These are phyloP conservation scores for Ectropis grisescens DNA, from an alignment of 1,140 invertebrate species.

Conservation along the genomic window DNA sequence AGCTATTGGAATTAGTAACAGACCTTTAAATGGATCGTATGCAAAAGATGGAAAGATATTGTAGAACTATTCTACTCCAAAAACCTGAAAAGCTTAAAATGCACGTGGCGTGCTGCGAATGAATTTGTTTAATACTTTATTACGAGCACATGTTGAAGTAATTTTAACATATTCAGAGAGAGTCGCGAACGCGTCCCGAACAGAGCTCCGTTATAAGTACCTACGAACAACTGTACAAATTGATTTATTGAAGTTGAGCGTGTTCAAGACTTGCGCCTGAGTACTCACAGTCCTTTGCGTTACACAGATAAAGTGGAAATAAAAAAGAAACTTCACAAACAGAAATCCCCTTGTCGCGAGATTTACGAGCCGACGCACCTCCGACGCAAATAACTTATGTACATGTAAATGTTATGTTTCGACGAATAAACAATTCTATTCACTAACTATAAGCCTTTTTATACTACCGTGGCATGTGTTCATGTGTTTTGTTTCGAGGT, in stretches of 20 bases:
- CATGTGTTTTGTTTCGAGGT: neutral
- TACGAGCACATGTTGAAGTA: too few relatives aligned
- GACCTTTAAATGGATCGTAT: too few relatives aligned
- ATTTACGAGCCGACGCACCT: conserved; percentile 64
- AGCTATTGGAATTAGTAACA: too few relatives aligned
- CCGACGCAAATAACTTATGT: conserved; percentile 44
- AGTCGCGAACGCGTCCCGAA: conserved; percentile 37
- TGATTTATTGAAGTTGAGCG: conserved; percentile 68
- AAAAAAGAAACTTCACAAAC: conserved; percentile 67
- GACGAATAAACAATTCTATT: conserved; percentile 4
- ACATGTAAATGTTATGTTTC: conserved; percentile 59
- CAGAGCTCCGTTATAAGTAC: conserved; percentile 48
- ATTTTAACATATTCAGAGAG: conserved; percentile 30
- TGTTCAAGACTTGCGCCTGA: conserved; percentile 51
- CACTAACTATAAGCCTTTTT: conserved; percentile 1
- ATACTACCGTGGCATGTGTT: too few relatives aligned
- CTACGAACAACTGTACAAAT: conserved; percentile 60
- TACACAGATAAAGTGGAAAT: conserved; percentile 65
- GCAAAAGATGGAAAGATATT: too few relatives aligned
- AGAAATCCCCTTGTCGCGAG: conserved; percentile 65
- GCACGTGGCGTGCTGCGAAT: too few relatives aligned
- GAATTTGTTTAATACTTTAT: too few relatives aligned
- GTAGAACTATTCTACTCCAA: too few relatives aligned
- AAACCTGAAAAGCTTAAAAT: too few relatives aligned
- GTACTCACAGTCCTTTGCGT: conserved; percentile 57